Conservation (phyloP, 1,140 invertebrate genomes). For the Drosophila pseudoobscura region DNA sequence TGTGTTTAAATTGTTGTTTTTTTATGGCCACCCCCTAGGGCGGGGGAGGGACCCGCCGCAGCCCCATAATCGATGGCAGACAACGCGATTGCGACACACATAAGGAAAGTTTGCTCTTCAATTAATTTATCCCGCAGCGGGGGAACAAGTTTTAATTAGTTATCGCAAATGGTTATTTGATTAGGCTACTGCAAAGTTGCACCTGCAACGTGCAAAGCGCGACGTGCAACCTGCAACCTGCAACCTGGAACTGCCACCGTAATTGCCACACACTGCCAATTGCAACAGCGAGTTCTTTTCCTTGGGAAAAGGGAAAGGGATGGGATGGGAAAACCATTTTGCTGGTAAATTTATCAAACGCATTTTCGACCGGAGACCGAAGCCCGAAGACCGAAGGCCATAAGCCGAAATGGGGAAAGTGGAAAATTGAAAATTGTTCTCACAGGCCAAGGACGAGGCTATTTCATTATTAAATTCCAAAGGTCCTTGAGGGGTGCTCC, state of each 20-base stretch:
- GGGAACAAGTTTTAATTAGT: slow-evolving; percentile 70
- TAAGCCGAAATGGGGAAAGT: slow-evolving; percentile 40
- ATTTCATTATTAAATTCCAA: slow-evolving; percentile 80
- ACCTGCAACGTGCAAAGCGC: neutral
- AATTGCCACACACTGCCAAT: slow-evolving; percentile 41
- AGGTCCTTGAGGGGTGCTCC: slow-evolving; percentile 26
- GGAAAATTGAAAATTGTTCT: slow-evolving; percentile 55
- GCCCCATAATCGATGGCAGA: slow-evolving; percentile 32
- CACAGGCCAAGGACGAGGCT: slow-evolving; percentile 60
- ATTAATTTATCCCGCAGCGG: slow-evolving; percentile 51
- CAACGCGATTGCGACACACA: slow-evolving; percentile 8
- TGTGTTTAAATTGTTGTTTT: slow-evolving; percentile 45
- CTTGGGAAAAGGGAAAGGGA: slow-evolving; percentile 4
- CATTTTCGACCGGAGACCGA: slow-evolving; percentile 33
- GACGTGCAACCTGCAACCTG: slow-evolving; percentile 8
- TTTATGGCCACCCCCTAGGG: slow-evolving; percentile 18
- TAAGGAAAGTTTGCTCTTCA: slow-evolving; percentile 36
- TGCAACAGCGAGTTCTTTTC: slow-evolving; percentile 22
- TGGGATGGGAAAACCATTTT: slow-evolving; percentile 13
- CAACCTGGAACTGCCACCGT: slow-evolving; percentile 20
- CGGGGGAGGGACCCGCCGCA: neutral
- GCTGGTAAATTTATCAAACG: slow-evolving; percentile 66
- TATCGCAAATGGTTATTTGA: slow-evolving; percentile 69
- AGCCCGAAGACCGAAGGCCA: slow-evolving; percentile 28
- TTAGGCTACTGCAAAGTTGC: slow-evolving; percentile 10